A percentile compares a stretch with the other conserved stretches of the same genome.
Evolutionary conservation across 2,113 vertebrate genomes (phyloP).

Genomic region (Zosterops pallidus): DNA sequence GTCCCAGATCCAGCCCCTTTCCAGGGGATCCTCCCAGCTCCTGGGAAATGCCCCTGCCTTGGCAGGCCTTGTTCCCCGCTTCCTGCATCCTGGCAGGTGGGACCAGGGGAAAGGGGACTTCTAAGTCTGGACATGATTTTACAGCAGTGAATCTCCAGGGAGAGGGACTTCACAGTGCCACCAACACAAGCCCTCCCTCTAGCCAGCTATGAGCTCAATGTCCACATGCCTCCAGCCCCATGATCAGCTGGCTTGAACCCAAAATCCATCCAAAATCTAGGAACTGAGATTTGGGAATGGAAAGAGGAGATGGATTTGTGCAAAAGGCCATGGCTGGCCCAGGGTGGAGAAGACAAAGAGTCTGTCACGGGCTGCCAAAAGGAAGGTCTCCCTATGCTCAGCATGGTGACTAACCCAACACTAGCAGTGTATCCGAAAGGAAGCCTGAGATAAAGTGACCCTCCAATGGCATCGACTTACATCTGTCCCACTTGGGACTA

Average conservation of each 20-base stretch:
- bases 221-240: not conserved
- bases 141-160: not conserved
- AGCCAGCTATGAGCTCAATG: not conserved
- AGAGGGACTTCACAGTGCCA: not conserved
- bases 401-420: not conserved
- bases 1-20: not conserved
- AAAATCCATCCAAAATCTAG: not conserved
- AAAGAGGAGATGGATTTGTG: not conserved
- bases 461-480: not conserved
- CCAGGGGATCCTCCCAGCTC: rapidly evolving
- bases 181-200: not conserved
- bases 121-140: not conserved
- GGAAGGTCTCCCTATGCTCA: not conserved
- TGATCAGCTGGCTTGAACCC: not conserved
- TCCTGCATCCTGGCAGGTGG: not conserved
- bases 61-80: not conserved
- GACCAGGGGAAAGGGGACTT: not conserved
- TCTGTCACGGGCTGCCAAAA: not conserved
- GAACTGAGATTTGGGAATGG: not conserved
- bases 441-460: not conserved
- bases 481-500: not conserved
- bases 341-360: not conserved
- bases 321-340: not conserved
- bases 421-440: not conserved
- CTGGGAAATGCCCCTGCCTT: not conserved